Evolutionary conservation across 2,113 vertebrate species (phyloP).

Genomic region (Aphelocoma coerulescens): DNA sequence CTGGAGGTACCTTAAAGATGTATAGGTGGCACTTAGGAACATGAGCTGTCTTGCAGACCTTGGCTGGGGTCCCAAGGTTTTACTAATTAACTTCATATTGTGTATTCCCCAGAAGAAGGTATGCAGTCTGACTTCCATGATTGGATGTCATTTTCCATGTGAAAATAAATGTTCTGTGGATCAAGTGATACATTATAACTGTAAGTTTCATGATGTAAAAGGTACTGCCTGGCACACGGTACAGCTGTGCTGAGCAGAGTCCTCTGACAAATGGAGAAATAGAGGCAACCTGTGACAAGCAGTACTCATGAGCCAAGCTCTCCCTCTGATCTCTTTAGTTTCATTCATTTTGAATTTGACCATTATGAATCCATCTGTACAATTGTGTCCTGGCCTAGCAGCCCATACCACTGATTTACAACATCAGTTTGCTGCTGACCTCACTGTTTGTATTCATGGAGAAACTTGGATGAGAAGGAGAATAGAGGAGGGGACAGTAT

Average conservation of each 20-base stretch:
- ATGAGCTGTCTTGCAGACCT: background rate
- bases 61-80: background rate
- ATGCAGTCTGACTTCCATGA: background rate
- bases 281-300: background rate
- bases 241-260: background rate
- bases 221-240: background rate
- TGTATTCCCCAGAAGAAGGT: background rate
- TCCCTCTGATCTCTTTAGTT: background rate
- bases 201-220: background rate
- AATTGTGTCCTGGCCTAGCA: background rate
- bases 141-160: background rate
- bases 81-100: background rate
- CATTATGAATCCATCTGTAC: background rate
- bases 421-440: background rate
- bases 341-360: background rate
- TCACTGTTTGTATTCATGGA: background rate
- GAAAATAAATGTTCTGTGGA: background rate
- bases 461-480: background rate
- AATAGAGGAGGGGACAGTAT: background rate
- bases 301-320: background rate
- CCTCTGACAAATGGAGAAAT: background rate
- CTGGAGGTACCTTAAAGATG: background rate
- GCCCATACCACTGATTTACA: background rate
- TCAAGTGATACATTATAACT: background rate
- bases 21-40: background rate